These are phyloP conservation scores for Stichodactyla mertensii DNA, from an alignment of 64 coral and sea anemone species.

Conservation along the genomic window DNA sequence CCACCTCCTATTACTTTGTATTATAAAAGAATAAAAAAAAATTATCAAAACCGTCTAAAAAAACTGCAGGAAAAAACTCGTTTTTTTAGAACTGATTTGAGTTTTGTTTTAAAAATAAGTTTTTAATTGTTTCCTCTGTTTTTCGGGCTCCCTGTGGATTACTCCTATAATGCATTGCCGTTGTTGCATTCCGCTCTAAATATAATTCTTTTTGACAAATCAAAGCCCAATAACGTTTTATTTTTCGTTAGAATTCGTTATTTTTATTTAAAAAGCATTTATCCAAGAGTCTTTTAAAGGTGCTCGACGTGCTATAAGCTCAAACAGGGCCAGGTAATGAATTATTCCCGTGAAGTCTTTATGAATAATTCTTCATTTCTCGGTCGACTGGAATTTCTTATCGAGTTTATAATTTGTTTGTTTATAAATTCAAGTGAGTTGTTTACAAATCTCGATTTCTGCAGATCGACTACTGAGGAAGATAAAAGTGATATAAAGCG, in stretches of 20 bases:
- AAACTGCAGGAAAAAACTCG: too few relatives aligned
- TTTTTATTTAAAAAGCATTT: background rate
- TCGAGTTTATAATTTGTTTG: background rate
- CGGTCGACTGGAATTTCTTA: background rate
- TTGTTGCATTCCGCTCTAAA: background rate
- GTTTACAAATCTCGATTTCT: background rate
- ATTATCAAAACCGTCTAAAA: background rate
- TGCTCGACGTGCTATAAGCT: background rate
- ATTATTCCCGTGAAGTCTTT: background rate
- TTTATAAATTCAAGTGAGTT: background rate
- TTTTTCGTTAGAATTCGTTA: background rate
- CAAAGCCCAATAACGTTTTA: background rate
- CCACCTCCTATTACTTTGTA: background rate
- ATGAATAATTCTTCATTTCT: background rate
- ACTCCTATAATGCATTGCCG: background rate
- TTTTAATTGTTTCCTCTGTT: background rate
- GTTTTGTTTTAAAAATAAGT: background rate
- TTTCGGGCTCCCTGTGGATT: background rate
- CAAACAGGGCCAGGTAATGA: background rate
- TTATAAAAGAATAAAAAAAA: background rate
- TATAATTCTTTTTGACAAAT: background rate
- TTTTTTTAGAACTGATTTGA: background rate
- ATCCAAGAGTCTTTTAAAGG: background rate
- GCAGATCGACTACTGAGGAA: background rate
- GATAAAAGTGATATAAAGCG: background rate